phyloP scores from a whole-genome alignment of 2,888 invertebrate genomes.

The Elmis aenea region DNA sequence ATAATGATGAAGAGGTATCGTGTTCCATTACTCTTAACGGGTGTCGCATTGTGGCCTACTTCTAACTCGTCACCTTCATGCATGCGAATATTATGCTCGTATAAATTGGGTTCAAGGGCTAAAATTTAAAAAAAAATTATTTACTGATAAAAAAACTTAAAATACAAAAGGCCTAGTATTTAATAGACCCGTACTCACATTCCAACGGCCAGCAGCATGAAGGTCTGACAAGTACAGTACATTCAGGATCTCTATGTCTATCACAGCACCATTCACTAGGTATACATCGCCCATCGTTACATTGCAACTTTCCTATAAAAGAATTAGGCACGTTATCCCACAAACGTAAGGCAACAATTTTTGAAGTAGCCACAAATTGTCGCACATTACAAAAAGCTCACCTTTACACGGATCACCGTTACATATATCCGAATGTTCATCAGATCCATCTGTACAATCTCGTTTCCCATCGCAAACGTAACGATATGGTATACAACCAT shows the following conservation, averaged over 20 bases:
- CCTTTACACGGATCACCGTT: conserved; percentile 47
- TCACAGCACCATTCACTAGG: conserved; percentile 52
- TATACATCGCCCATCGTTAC: conserved; percentile 51
- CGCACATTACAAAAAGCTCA: conserved; percentile 23
- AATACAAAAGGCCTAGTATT: too few species aligned
- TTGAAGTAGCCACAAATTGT: conserved; percentile 3
- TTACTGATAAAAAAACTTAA: conserved; percentile 31
- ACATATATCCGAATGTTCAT: conserved; percentile 46
- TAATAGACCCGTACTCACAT: too few species aligned
- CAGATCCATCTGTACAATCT: conserved; percentile 51
- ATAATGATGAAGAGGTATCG: conserved; percentile 42
- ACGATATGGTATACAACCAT: conserved; percentile 47
- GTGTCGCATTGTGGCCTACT: conserved; percentile 30
- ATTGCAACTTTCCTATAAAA: conserved; percentile 43
- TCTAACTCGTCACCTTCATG: conserved; percentile 39
- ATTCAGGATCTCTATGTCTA: conserved; percentile 45
- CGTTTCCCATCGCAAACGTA: conserved; percentile 51
- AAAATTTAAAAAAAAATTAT: conserved; percentile 1
- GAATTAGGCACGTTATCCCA: conserved; percentile 5
- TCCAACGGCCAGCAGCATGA: conserved; percentile 46
- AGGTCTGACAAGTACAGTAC: conserved; percentile 45
- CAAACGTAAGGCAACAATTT: neutral
- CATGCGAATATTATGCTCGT: too few species aligned
- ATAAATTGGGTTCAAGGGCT: too few species aligned
- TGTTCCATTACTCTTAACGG: conserved; percentile 31